Evolutionary conservation across 2,113 vertebrate genomes (phyloP), one percentile per base, ranked within the genome.

Genomic region (Gadus chalcogrammus): DNA sequence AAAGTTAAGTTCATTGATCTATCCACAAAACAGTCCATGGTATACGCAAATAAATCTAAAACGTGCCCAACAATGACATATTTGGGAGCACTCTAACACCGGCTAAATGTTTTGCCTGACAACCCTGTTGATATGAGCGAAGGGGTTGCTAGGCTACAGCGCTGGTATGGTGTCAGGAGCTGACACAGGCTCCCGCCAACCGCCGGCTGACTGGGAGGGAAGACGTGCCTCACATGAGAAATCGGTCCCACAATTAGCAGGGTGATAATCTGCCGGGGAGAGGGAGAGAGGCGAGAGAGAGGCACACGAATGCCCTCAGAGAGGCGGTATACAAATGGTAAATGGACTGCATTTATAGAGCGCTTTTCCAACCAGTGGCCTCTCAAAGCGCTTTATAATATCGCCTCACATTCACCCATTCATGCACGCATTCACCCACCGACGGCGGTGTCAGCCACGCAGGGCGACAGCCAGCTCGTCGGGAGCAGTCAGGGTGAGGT

Each of bases 121-220:
- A 72, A 63, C 71, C 17, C 17, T 62, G 58, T 79, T 71, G 61
- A 20, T 2, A 18, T 58, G 65, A 64, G 15, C 58, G 53, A 73
- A 13, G n/a, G 70, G 73, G 74, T 82, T 83, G 66, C 77, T 76
- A 78, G 53, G 76, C 75, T 71, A 80, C 68, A 2, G 1, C 3
- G 9, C 31, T 52, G 61, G 63, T 31, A 6, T 61, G 53, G 3
- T 2, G 28, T 15, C 17, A 22, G 61, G 64, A 15, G 42, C 15
- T 68, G 56, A 67, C 63, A 38, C 16, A 1, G 28, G 48, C 28
- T 74, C 42, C 28, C 17, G 48, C 67, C 72, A 66, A 65, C 35
- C 24, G 24, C 71, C 76, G 61, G 59, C 28, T n/a, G 70, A 67
- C 69, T 77, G 58, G 52, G 52, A 55, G 16, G 16, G 52, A 1